Percentiles rank a stretch among this genome's conserved stretches.
phyloP scores from a whole-genome alignment of 2,797 vertebrate genomes.

The Passerculus sandwichensis region DNA sequence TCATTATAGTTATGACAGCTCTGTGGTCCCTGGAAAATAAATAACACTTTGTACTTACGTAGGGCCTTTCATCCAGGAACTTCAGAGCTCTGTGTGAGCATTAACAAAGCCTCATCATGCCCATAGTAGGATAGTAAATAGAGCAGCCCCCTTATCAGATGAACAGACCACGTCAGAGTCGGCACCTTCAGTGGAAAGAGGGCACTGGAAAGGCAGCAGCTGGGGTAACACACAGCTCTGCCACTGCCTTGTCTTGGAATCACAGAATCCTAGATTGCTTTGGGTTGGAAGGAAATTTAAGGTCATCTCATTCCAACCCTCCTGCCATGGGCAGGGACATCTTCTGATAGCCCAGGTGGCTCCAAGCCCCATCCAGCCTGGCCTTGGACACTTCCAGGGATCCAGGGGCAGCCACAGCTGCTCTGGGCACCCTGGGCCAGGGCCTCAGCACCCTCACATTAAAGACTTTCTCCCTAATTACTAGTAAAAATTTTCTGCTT shows the following conservation, averaged over 20 bases:
- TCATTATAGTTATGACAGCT: conserved; percentile 26
- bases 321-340: neutral
- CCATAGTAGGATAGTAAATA: neutral
- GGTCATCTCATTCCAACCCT: neutral
- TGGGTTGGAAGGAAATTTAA: neutral
- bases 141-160: neutral
- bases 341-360: fast-evolving
- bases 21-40: conserved; percentile 61
- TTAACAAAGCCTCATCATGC: neutral
- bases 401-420: neutral
- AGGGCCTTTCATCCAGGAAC: conserved; percentile 19
- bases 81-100: neutral
- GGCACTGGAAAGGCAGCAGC: neutral
- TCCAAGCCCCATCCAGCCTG: fast-evolving
- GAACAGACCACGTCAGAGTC: neutral
- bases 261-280: neutral
- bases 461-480: neutral
- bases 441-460: fast-evolving
- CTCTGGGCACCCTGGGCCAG: neutral
- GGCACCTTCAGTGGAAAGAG: neutral
- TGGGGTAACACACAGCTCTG: neutral
- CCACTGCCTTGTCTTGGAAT: neutral
- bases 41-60: conserved; percentile 37
- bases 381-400: neutral
- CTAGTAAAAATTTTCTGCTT: neutral